Conservation (phyloP, 2,888 invertebrate species). For the Notocelia uddmanniana region DNA sequence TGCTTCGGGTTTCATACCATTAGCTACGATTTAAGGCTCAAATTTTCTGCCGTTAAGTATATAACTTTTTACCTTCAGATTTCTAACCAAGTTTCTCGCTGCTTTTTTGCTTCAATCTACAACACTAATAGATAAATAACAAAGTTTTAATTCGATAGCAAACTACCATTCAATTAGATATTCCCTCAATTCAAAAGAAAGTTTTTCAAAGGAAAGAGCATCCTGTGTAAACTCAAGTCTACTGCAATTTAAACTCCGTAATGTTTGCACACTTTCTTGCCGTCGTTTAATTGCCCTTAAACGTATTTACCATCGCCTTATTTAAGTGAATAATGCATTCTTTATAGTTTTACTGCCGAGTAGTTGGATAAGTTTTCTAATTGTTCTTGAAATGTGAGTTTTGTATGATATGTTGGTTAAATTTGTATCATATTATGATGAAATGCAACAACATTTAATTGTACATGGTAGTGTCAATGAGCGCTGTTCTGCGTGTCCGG, state of each 20-base stretch:
- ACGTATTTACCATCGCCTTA: constrained; percentile 12
- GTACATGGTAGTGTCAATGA: no score
- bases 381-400: no score
- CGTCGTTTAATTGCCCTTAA: constrained; percentile 36
- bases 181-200: background rate
- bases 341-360: background rate
- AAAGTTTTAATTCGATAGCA: background rate
- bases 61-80: no score
- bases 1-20: no score
- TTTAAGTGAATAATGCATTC: constrained; percentile 11
- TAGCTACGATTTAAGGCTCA: no score
- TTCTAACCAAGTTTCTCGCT: no score
- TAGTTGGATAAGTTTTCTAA: background rate
- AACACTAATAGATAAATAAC: background rate
- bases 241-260: constrained; percentile 20
- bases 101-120: no score
- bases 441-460: no score
- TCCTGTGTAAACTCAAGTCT: constrained; percentile 8
- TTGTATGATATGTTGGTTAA: no score
- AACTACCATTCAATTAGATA: background rate
- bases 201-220: background rate
- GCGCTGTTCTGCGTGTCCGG: no score
- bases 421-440: no score
- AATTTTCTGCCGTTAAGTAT: no score
- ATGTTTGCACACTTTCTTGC: constrained; percentile 3